Base-by-base conservation (phyloP, 2,888 invertebrate genomes). In the Hedya salicella region DNA sequence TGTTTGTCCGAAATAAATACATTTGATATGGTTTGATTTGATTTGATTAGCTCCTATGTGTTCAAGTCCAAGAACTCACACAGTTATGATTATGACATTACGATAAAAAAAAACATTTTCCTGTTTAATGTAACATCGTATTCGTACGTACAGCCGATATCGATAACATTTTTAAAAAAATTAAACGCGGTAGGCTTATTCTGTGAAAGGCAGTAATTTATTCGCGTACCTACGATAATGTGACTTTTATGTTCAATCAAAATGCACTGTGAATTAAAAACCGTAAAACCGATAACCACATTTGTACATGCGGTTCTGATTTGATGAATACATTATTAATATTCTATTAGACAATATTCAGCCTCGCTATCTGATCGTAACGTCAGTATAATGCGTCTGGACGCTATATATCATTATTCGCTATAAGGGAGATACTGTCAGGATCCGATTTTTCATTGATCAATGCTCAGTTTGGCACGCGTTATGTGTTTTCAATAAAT, bases 401-500 rank as follows among this genome's bases (percentile, higher is more conserved):
- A 74, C 76, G 73, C 80, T 72, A 88, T 91, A 81, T 81, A 89
- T 91, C 87, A 88, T 82, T 81, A 76, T 77, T 73, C 77, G 73
- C 81, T 78, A 80, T 78, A 81, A 86, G 87, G 86, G 86, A 77
- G 85, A 83, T 81, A 78, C 76, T 86, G 85, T 85, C 86, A 72
- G 80, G 78, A 73, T 74, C 70, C 75, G 74, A 85, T 88, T 90
- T 88, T 88, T 86, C 82, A 83, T 80, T 85, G 81, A 86, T 85
- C 82, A 76, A 77, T 78, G 77, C 77, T 82, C 78, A 78, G 80
- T 78, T 82, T 80, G 88, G 83, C 87, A 86, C 89, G 89, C 85
- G 86, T 83, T 87, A 85, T 89, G 77, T 83, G 79, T 77, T 80
- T 79, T 82, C 80, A 85, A 88, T 90, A 89, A 89, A 89, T 87